These are phyloP conservation scores for Anguilla megastoma DNA, from an alignment of 2,797 vertebrate species.

Conservation along the genomic window DNA sequence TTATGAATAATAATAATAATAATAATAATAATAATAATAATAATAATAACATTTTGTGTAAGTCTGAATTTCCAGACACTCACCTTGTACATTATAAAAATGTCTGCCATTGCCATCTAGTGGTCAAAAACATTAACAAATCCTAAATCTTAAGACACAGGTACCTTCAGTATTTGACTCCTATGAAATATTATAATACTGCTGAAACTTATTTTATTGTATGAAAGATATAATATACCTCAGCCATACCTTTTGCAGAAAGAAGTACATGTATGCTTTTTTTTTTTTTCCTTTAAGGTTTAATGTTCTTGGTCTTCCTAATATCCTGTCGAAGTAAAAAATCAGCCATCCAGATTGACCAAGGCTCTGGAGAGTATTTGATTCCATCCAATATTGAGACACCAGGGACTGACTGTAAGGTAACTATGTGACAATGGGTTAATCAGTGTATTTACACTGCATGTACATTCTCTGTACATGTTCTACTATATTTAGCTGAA, in stretches of 20 bases:
- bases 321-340: slow-evolving; percentile 47
- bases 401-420: slow-evolving; percentile 63
- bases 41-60: too few species aligned
- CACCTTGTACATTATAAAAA: not conserved
- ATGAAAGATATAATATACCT: not conserved
- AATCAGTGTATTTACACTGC: not conserved
- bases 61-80: not conserved
- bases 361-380: slow-evolving; percentile 36
- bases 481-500: not conserved
- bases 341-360: not conserved
- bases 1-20: not conserved
- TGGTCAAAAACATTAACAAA: slow-evolving; percentile 5
- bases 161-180: not conserved
- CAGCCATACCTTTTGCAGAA: not conserved
- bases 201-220: too few species aligned
- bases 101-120: slow-evolving; percentile 7
- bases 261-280: not conserved
- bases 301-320: slow-evolving; percentile 48
- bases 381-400: slow-evolving; percentile 55
- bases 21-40: too few species aligned
- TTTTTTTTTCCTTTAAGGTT: slow-evolving; percentile 40
- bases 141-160: not conserved
- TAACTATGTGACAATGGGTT: slow-evolving; percentile 40
- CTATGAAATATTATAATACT: not conserved
- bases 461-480: not conserved